Evolutionary conservation across 2,797 vertebrate species (phyloP).

Genomic region (Ambastaia sidthimunki): DNA sequence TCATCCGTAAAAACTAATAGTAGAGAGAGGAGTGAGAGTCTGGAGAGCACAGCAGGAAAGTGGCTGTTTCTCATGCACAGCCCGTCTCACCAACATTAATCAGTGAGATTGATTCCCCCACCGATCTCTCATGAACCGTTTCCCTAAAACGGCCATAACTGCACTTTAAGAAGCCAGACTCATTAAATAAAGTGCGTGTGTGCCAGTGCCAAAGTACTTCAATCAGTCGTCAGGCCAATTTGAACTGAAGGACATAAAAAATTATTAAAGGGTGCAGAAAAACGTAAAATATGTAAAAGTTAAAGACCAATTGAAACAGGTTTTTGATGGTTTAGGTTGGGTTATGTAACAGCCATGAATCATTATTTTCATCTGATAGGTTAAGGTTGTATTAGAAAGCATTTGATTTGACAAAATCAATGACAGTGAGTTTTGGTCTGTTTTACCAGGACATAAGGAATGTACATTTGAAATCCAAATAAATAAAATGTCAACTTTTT

Average conservation of each 20-base stretch:
- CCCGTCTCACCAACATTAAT: conserved; percentile 59
- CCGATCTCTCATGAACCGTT: conserved; percentile 43
- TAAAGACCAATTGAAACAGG: too few species aligned
- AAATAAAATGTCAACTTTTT: too few species aligned
- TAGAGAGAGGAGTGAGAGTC: conserved; percentile 17
- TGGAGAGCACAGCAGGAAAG: conserved; percentile 25
- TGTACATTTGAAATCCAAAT: too few species aligned
- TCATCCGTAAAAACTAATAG: conserved; percentile 32
- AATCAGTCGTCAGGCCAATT: not conserved
- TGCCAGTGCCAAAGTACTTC: conserved; percentile 3
- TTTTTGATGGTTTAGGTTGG: too few species aligned
- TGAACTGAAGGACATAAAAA: not conserved
- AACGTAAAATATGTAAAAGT: not conserved
- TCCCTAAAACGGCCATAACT: conserved; percentile 30
- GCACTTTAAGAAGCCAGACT: conserved; percentile 37
- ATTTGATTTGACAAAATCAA: not conserved
- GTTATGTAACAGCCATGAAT: not conserved
- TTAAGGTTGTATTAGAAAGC: not conserved
- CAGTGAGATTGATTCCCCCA: conserved; percentile 64
- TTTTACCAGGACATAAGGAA: too few species aligned
- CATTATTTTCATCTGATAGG: not conserved
- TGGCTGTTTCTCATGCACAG: conserved; percentile 1
- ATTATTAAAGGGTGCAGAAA: not conserved
- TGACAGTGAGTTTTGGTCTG: too few species aligned
- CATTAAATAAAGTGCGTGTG: conserved; percentile 67